Evolutionary conservation across 2,113 vertebrate species (phyloP), one percentile per base, ranked within the genome.

Genomic region (Chinchilla lanigera): DNA sequence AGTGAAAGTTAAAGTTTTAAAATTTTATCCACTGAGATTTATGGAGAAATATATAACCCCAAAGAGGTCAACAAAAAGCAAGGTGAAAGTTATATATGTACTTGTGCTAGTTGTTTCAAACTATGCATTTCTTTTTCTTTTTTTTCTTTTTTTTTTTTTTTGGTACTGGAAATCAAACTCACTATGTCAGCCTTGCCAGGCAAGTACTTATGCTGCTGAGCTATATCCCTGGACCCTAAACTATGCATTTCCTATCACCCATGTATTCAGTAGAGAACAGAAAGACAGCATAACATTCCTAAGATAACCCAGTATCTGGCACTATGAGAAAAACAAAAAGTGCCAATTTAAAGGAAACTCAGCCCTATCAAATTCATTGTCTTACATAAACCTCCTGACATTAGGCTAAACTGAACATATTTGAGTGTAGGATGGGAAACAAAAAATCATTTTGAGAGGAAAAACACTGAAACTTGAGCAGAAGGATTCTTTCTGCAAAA

Each of bases 251-350:
- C 88, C 94, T 88, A 82, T 89, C 44, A 92, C 33, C 58, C 78
- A 73, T 3, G 2, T 81, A 38, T 83, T 96, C 61, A 78, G 44
- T 71, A 28, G 54, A 86, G 94, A 86, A 84, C 12, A n/a, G 90
- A 89, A 97, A 96, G 94, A 2, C 38, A 78, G 56, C 56, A 33
- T 90, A 89, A 38, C 26, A 97, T 97, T 97, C 89, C 60, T 94
- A 94, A 89, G 44, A 94, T 87, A 96, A 96, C 60, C 35, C 38
- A 90, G 38, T 61, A 61, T 3, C 96, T 89, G 85, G 80, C 63
- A 96, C 90, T 90, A 88, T 97, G n/a, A 75, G 90, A 98, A 38
- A 77, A 88, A 58, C 24, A 94, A 95, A 22, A 97, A 98, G 86
- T 44, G 65, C 19, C 4, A 16, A 47, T 52, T 96, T 98, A 96